Base-by-base conservation (phyloP, 2,888 invertebrate species). In the Parascotia fuliginaria region DNA sequence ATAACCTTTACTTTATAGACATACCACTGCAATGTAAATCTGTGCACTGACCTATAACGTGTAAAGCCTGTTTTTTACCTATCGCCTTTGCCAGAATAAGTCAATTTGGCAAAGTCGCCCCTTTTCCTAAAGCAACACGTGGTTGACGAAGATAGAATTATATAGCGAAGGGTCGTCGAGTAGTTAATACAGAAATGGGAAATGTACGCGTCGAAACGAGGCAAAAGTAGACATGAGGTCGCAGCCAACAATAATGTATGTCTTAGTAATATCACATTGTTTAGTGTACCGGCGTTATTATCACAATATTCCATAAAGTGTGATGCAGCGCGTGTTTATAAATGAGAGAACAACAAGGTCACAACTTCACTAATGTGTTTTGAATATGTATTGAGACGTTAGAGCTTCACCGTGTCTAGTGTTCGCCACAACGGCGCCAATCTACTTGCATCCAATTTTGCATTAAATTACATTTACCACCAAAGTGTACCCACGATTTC, bases 321-420 rank as follows among this genome's bases (percentile, higher is more conserved):
- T 54, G 29, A n/a, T n/a, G n/a, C n/a, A n/a, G n/a, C n/a, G 37
- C 36, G 15, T 38, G 16, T 24, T 32, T 46, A 56, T 63, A 45
- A 57, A 43, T 54, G n/a, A 61, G 45, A 47, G 16, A 59, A 55
- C 61, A 51, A 47, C 64, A 64, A 63, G 50, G 55, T 65, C 56
- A 60, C 61, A 66, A 58, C 59, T 65, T 50, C 52, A 32, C 57
- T 80, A 77, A 79, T 77, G 74, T 67, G 60, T 55, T 67, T 65
- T 81, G 79, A 83, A 80, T 82, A 80, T 81, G 75, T 79, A 81
- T 79, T 67, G 66, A 70, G 68, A 70, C 59, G 59, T 58, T 62
- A 50, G 62, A 60, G 69, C 60, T 73, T 70, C 65, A 55, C 9
- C 42, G 11, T 11, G 36, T 12, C 24, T 7, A 29, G 27, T 39